Base-by-base conservation (phyloP, 2,113 vertebrate species). In the Oncorhynchus nerka region DNA sequence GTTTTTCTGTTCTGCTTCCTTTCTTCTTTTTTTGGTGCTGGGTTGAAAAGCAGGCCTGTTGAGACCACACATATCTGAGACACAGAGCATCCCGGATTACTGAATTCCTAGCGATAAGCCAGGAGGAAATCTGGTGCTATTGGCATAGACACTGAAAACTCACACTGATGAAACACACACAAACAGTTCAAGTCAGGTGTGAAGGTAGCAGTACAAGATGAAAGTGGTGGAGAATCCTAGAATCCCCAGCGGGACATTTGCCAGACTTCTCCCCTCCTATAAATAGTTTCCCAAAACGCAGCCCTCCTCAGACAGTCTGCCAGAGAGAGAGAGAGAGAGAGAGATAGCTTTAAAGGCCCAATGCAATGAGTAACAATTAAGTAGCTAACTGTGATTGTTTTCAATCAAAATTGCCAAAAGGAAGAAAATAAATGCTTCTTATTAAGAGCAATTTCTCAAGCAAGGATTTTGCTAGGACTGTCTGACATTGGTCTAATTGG, bases 31-130 rank as follows among this genome's bases (percentile, higher is more conserved):
- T 59, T 48, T 67, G 24, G 70, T 28, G 69, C 73, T 70, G 24
- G 6, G 19, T 22, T 76, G 30, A 70, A 74, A 69, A 13, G 4
- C 30, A 15, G 30, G 65, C 65, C 20, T 6, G 71, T 19, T 28
- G 51, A 82, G 81, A 83, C 86, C 80, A 83, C 87, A 85, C 65
- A 70, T 19, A 75, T 55, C 19, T 75, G 70, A 68, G 34, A 72
- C 26, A 65, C 45, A 39, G 64, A 66, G 19, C 22, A 16, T 15
- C 32, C 39, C 11, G 45, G 80, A 77, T 80, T 81, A 72, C n/a
- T n/a, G 20, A 24, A 77, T 67, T 77, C 72, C 45, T 9, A 28
- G 51, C 28, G 70, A 73, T 75, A 70, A 70, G 15, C 15, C 6
- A 8, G 68, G 12, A 30, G 12, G 4, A 16, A 77, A 12, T 68